Evolutionary conservation across 2,113 vertebrate genomes (phyloP).

Genomic region (Microcebus jonahi): DNA sequence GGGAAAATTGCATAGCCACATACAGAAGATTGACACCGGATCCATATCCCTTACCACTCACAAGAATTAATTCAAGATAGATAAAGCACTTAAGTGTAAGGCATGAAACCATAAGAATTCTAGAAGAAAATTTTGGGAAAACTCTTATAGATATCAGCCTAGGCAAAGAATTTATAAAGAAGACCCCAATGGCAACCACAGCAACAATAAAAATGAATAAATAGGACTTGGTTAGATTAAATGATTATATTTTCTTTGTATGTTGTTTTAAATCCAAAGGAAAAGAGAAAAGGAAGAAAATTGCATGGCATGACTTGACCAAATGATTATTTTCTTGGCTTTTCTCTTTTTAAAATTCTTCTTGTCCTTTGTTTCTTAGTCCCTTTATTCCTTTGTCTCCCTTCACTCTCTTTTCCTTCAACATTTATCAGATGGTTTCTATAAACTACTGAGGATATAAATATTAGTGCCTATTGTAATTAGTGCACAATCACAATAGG

Average conservation of each 20-base stretch:
- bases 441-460: not conserved
- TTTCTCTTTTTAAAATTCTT: not conserved
- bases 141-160: too few species aligned
- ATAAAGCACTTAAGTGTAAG: too few species aligned
- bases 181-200: too few species aligned
- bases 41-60: too few species aligned
- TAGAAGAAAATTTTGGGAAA: too few species aligned
- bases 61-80: too few species aligned
- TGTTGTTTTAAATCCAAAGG: not conserved
- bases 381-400: not conserved
- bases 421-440: not conserved
- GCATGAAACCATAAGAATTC: too few species aligned
- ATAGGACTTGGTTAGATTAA: too few species aligned
- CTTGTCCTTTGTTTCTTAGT: not conserved
- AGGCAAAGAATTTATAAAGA: too few species aligned
- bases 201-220: too few species aligned
- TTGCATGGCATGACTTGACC: not conserved
- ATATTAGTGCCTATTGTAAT: not conserved
- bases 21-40: too few species aligned
- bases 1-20: too few species aligned
- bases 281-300: not conserved
- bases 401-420: not conserved
- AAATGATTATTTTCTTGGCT: not conserved
- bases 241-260: not conserved
- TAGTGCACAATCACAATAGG: not conserved